These are phyloP conservation scores for Drosophila yakuba DNA, from an alignment of 1,140 invertebrate genomes.

Conservation along the genomic window DNA sequence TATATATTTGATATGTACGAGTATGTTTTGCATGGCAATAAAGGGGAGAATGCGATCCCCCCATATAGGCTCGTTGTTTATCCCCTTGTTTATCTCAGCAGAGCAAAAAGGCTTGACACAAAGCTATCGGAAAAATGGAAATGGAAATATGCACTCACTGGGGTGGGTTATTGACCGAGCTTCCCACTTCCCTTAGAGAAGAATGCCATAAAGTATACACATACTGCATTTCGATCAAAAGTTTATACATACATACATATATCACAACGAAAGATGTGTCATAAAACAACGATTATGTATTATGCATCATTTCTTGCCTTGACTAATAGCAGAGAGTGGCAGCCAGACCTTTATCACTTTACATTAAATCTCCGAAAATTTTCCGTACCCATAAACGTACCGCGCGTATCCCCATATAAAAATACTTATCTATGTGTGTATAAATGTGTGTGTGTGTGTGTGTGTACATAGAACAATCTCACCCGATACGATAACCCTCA, in stretches of 20 bases:
- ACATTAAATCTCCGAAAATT: slow-evolving; percentile 25
- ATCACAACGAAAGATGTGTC: too few species aligned
- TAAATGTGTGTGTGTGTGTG: slow-evolving; percentile 15
- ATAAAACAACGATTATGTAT: too few species aligned
- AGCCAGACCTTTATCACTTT: slow-evolving; percentile 20
- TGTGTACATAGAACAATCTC: slow-evolving; percentile 52
- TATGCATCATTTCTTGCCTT: too few species aligned
- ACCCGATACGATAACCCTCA: slow-evolving; percentile 50
- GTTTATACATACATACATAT: too few species aligned
- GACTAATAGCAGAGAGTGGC: neutral
- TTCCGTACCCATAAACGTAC: slow-evolving; percentile 11
- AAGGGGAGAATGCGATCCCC: slow-evolving; percentile 5
- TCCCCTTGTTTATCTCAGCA: slow-evolving; percentile 19
- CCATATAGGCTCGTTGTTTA: neutral
- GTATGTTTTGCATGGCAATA: too few species aligned
- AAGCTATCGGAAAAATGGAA: slow-evolving; percentile 30
- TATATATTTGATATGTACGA: too few species aligned
- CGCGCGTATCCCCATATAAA: neutral
- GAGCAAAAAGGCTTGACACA: slow-evolving; percentile 6
- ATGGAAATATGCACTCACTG: neutral
- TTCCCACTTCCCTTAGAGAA: neutral
- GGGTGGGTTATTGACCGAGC: slow-evolving; percentile 18
- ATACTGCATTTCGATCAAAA: too few species aligned
- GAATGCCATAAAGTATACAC: too few species aligned
- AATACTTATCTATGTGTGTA: slow-evolving; percentile 17